These are phyloP conservation scores for Crotalus viridis DNA, from an alignment of 2,113 vertebrate genomes.

Conservation along the genomic window DNA sequence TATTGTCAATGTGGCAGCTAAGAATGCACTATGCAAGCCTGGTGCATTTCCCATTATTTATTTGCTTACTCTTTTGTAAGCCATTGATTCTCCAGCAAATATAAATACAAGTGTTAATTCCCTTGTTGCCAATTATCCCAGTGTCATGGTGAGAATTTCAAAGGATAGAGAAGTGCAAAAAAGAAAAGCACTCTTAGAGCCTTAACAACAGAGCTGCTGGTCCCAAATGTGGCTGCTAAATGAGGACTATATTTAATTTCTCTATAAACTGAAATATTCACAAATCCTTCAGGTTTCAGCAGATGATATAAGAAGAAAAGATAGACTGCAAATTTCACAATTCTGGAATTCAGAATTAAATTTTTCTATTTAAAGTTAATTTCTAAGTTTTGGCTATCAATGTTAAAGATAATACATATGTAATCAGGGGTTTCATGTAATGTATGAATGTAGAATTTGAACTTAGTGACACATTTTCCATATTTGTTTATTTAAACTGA, in stretches of 20 bases:
- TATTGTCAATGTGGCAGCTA: neutral
- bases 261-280: neutral
- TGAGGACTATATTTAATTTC: neutral
- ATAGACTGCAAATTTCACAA: neutral
- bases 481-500: constrained; percentile 64
- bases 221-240: neutral
- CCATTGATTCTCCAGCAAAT: neutral
- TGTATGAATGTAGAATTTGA: neutral
- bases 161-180: neutral
- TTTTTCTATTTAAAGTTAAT: neutral
- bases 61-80: neutral
- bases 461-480: constrained; percentile 19
- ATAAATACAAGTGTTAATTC: neutral
- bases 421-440: neutral
- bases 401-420: rapidly evolving
- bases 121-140: neutral
- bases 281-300: neutral
- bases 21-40: neutral
- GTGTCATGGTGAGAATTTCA: neutral
- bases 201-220: neutral
- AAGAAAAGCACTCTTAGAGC: neutral
- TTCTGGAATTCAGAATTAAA: neutral
- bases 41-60: neutral
- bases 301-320: neutral
- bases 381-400: rapidly evolving